Evolutionary conservation across 2,888 invertebrate genomes (phyloP), one percentile per base, ranked within the genome.

Genomic region (Eupithecia vulgata): DNA sequence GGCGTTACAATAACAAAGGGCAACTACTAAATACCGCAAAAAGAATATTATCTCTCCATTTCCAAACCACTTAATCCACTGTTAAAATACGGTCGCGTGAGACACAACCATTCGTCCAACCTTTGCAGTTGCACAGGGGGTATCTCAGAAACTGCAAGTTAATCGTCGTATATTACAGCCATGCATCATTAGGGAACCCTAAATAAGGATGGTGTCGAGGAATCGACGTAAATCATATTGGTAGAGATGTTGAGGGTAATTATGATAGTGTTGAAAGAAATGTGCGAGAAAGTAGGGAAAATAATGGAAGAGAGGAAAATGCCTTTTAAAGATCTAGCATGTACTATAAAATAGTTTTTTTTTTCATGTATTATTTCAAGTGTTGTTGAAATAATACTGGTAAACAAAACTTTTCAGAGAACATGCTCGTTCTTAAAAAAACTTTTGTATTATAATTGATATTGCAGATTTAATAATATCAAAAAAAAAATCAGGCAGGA

Each of bases 51-150:
- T 57, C 57, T 57, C 57, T 57, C 13, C 13, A 57, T 48, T 69
- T 69, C 57, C 57, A 48, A 82, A 90, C 85, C 86, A 86, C 90
- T 91, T 87, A 89, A 92, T 91, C 84, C 86, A 79, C 76, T 71
- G 57, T 12, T 84, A 81, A 92, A 81, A 82, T 87, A 90, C 86
- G 88, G 82, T 93, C 90, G 93, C 93, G 93, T 94, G 94, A 78
- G 84, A 84, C 78, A 80, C 70, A 70, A 76, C 86, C 86, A 90
- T 93, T 87, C 82, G 81, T 89, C 84, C 78, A 25, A 57, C 25
- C 77, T 81, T 80, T 89, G 90, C 89, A 91, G 88, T 88, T 91
- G 89, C 88, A 80, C 15, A 21, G 48, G 86, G 88, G 87, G 86
- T 83, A 83, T 84, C 83, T 80, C 83, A 82, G 84, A 85, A 89